These are phyloP conservation scores for Mylabris phalerata DNA, from an alignment of 1,140 invertebrate genomes.

Conservation along the genomic window DNA sequence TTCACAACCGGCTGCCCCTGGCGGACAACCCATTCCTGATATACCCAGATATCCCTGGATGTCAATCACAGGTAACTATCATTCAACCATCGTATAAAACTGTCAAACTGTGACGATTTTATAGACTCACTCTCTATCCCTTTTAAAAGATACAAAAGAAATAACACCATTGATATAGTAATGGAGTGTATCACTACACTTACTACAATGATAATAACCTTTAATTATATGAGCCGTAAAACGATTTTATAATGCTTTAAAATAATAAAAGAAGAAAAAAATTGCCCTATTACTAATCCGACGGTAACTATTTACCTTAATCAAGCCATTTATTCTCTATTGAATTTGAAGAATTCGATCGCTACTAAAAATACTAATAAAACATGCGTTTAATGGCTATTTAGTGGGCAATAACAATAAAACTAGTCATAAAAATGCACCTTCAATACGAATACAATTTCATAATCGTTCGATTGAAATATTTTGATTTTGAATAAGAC, in stretches of 20 bases:
- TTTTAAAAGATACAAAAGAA: too few species aligned
- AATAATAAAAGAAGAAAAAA: too few species aligned
- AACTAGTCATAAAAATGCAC: constrained; percentile 31
- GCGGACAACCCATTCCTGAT: constrained; percentile 70
- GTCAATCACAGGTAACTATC: constrained; percentile 79
- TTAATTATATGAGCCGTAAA: too few species aligned
- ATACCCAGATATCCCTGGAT: constrained; percentile 95
- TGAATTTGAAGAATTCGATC: constrained; percentile 12
- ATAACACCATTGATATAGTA: too few species aligned
- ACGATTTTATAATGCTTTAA: too few species aligned
- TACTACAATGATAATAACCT: too few species aligned
- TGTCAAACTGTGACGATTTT: too few species aligned
- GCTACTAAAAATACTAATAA: constrained; percentile 29
- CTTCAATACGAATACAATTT: constrained; percentile 2
- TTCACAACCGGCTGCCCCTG: constrained; percentile 57
- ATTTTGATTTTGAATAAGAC: neutral
- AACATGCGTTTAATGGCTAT: constrained; percentile 36
- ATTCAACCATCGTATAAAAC: too few species aligned
- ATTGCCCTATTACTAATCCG: neutral
- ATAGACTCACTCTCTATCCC: too few species aligned
- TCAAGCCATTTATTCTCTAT: constrained; percentile 1
- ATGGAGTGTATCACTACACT: too few species aligned
- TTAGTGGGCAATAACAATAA: constrained; percentile 39
- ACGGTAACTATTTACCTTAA: constrained; percentile 5
- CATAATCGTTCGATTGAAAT: constrained; percentile 1